Evolutionary conservation across 92 coral and sea anemone genomes (phyloP).

Genomic region (Micromussa lordhowensis): DNA sequence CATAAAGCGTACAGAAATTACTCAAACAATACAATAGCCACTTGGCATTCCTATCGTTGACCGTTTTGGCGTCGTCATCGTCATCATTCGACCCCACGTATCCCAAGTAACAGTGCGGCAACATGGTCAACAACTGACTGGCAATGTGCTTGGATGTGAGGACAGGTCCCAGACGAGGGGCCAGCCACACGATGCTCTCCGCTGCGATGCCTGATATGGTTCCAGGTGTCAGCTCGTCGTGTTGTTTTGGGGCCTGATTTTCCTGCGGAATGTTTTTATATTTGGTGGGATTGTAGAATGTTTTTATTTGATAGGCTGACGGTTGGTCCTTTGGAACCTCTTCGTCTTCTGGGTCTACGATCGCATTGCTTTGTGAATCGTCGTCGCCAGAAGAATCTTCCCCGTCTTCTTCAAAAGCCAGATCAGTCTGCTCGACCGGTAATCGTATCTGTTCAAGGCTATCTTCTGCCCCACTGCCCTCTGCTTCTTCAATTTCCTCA

Average conservation of each 20-base stretch:
- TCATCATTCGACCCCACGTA: constrained; percentile 71
- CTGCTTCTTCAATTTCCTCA: not conserved
- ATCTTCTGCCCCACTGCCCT: not conserved
- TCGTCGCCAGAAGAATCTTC: constrained; percentile 13
- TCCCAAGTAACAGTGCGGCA: constrained; percentile 89
- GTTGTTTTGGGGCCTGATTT: constrained; percentile 10
- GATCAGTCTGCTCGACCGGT: not conserved
- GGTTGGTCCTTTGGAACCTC: constrained; percentile 31
- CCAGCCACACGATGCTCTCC: constrained; percentile 91
- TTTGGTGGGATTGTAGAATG: constrained; percentile 58
- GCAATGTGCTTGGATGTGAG: constrained; percentile 88
- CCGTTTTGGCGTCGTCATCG: constrained; percentile 76
- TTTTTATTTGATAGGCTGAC: constrained; percentile 25
- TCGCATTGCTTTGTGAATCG: not conserved
- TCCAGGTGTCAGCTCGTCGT: constrained; percentile 59
- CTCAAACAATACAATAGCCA: constrained; percentile 91
- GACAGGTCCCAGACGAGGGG: constrained; percentile 94
- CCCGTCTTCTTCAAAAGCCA: constrained; percentile 16
- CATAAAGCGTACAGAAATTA: constrained; percentile 83
- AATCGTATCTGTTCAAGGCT: not conserved
- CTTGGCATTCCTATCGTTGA: constrained; percentile 88
- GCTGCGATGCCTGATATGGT: constrained; percentile 86
- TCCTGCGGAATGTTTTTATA: constrained; percentile 1
- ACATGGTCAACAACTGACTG: constrained; percentile 81
- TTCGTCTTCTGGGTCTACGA: constrained; percentile 33